These are phyloP conservation scores for Drosophila parabipectinata DNA, from an alignment of 1,140 invertebrate species.

Conservation along the genomic window DNA sequence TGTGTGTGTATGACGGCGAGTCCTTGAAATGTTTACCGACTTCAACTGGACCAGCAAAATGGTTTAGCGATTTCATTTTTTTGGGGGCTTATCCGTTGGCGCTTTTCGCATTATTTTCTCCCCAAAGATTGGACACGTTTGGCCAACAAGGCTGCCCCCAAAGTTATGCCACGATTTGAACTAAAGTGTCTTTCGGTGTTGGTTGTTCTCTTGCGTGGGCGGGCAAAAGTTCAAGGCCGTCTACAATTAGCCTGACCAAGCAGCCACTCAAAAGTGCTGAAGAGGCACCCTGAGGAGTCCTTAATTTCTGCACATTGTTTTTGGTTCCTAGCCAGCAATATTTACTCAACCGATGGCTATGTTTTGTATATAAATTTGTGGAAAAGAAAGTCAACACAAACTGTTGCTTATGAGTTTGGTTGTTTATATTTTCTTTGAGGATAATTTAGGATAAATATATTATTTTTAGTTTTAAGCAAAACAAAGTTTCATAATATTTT, in stretches of 20 bases:
- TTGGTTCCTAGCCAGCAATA: conserved; percentile 36
- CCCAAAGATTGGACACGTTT: conserved; percentile 51
- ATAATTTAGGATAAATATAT: no score
- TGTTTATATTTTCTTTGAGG: no score
- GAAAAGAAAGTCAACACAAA: conserved; percentile 12
- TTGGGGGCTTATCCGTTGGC: conserved; percentile 43
- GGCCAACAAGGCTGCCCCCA: conserved; percentile 15
- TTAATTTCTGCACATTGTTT: conserved; percentile 41
- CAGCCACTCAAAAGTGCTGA: conserved; percentile 24
- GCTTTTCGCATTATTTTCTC: conserved; percentile 34
- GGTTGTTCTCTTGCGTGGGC: conserved; percentile 11
- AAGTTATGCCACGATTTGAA: conserved; percentile 40
- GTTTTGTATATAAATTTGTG: conserved; percentile 39
- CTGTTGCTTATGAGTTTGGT: conserved; percentile 10
- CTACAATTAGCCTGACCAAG: conserved; percentile 45
- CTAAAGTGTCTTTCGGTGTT: conserved; percentile 25
- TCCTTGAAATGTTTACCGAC: conserved; percentile 53
- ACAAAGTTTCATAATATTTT: neutral
- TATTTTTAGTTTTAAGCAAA: neutral
- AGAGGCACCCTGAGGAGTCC: conserved; percentile 22
- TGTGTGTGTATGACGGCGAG: conserved; percentile 12
- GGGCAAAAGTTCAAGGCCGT: conserved; percentile 64
- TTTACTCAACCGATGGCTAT: conserved; percentile 50
- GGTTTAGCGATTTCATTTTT: conserved; percentile 38
- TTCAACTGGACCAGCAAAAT: conserved; percentile 31